Conservation (phyloP, 2,113 vertebrate genomes). For the Catharus fuscescens region DNA sequence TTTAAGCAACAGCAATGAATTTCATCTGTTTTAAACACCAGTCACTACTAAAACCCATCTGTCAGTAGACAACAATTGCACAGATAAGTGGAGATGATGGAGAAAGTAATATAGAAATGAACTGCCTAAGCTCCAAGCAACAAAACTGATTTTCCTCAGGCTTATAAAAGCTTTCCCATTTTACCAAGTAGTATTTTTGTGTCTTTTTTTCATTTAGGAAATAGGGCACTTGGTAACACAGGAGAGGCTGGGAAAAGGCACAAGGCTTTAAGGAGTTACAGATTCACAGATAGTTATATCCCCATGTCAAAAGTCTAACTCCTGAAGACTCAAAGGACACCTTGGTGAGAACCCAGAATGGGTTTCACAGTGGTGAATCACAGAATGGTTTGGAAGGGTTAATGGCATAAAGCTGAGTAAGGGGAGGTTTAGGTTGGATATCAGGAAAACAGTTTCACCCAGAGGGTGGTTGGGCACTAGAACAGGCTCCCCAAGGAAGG, state of each 20-base stretch:
- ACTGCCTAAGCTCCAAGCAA: neutral
- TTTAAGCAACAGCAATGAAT: neutral
- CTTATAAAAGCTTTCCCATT: neutral
- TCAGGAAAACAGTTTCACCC: neutral
- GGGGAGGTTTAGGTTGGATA: neutral
- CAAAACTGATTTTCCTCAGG: neutral
- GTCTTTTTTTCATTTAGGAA: neutral
- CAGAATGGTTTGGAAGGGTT: neutral
- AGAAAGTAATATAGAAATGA: neutral
- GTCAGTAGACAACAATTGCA: neutral
- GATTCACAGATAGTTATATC: neutral
- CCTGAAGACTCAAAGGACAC: neutral
- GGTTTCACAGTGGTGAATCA: neutral
- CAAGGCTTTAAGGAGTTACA: neutral
- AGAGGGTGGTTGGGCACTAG: neutral
- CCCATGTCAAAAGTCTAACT: neutral
- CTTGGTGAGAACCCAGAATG: neutral
- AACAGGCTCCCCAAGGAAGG: neutral
- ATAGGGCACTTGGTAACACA: neutral
- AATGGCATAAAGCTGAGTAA: neutral
- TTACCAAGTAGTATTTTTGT: neutral
- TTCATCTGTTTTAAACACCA: neutral
- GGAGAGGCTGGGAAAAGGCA: neutral
- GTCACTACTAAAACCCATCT: conserved; percentile 7
- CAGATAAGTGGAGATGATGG: neutral